Evolutionary conservation across 30 jellyfish, hydroid and myxozoan species (phyloP), one percentile per base, ranked within the genome.

Genomic region (Aurelia aurita complex sp. Pacific): DNA sequence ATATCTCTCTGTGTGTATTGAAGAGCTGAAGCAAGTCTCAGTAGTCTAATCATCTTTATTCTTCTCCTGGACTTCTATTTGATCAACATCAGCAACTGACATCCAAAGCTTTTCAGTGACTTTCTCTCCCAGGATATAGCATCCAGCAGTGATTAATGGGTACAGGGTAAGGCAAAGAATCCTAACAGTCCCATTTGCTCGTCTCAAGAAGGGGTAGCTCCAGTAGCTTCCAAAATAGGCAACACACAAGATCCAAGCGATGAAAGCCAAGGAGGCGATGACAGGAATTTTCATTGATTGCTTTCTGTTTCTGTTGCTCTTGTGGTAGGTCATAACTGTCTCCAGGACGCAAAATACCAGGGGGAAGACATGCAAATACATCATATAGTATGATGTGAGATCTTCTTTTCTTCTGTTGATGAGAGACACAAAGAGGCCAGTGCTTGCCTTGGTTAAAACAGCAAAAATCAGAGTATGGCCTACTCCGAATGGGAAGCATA

Each of bases 161-260:
- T 66, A 57, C 51, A 62, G 42, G 52, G 74, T 75, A n/a, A 83
- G 51, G 64, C 82, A 34, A 14, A 72, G 60, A 19, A 62, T 35
- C 51, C 52, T 83, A 35, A 83, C 79, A 2, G 53, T 5, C 57
- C 38, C 51, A 43, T 29, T 61, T 6, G 86, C 92, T 70, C 92
- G 60, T 61, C 92, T 61, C 86, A 83, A 67, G 32, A 83, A 83
- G 5, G 92, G 92, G 43, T 83, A 83, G 65, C 79, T 34, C 92
- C 92, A 83, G 64, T 83, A 83, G 62, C 40, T 34, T 6, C 92
- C 92, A 72, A 70, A 83, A 43, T 38, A 83, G 9, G 92, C 92
- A 5, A 83, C 80, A 85, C 85, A 70, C n/a, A 71, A 71, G 50
- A 71, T 18, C 92, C 92, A 83, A 2, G 36, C 62, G 62, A 33